phyloP scores from a whole-genome alignment of 2,797 vertebrate genomes.

The Scyliorhinus canicula region DNA sequence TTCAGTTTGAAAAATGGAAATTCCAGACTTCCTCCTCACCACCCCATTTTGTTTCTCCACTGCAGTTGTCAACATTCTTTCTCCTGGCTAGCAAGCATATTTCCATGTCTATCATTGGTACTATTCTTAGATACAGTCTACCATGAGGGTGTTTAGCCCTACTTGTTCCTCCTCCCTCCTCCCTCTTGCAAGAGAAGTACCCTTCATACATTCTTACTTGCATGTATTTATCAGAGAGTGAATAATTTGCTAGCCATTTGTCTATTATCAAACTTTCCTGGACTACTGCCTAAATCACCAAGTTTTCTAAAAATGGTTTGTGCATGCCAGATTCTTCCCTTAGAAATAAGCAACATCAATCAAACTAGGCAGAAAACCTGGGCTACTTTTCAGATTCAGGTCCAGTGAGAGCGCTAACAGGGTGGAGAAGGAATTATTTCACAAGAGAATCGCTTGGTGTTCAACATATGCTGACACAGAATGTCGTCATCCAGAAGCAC shows the following conservation, averaged over 20 bases:
- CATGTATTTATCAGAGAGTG: neutral
- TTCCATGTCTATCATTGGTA: neutral
- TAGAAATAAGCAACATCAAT: neutral
- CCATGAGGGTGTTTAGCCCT: neutral
- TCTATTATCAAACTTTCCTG: neutral
- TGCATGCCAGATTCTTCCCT: neutral
- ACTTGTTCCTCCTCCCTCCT: neutral
- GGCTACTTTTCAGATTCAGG: too few species aligned
- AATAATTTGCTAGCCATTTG: neutral
- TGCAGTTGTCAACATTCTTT: neutral
- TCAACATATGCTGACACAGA: neutral
- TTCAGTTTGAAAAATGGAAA: neutral
- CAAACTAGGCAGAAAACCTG: neutral
- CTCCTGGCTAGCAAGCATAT: neutral
- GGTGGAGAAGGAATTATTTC: neutral
- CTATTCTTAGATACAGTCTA: neutral
- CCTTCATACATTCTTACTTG: neutral
- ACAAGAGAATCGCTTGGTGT: neutral
- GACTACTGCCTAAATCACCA: neutral
- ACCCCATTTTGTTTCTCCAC: neutral
- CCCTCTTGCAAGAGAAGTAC: neutral
- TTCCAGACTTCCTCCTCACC: neutral
- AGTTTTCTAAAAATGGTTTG: neutral
- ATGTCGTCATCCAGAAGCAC: neutral
- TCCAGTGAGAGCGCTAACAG: neutral